Evolutionary conservation across 2,113 vertebrate genomes (phyloP), one percentile per base, ranked within the genome.

Genomic region (Tetrao urogallus): DNA sequence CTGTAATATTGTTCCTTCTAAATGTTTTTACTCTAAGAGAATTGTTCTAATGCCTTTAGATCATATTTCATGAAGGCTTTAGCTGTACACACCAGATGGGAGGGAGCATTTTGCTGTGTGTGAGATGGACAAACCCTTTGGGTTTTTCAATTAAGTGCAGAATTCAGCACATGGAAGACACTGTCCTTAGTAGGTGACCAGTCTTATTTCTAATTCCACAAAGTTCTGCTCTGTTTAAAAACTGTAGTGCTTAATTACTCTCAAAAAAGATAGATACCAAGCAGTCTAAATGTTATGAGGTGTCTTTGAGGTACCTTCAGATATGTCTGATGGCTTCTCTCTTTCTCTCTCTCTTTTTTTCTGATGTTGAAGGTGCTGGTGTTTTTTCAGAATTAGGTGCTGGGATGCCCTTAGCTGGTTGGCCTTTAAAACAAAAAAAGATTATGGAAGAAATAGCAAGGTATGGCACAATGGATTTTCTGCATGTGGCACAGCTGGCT

Each of bases 351-450:
- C 8, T 24, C 5, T 40, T 2, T 25, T 6, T 83, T 74, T 19
- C 30, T 74, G 36, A 32, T 66, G n/a, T 18, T 86, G 54, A 81
- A 82, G 63, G n/a, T 82, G 11, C 36, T n/a, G 22, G 6, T 66
- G 56, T 19, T 10, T 54, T 69, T 80, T 69, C 81, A 34, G 50
- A 14, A 77, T 7, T 47, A 45, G 28, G 47, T 40, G 21, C 56
- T 82, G 45, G 45, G n/a, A 25, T 40, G 32, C 50, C 89, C 22
- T 60, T 58, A 27, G 25, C 42, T 91, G 60, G 11, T 18, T 91
- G 60, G 92, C 75, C 69, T 88, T 94, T 66, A 74, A 77, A 91
- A 82, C 9, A 69, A 78, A 43, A 36, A 82, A 64, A 87, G 42
- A 2, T 15, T 47, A 32, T 67, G 67, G 72, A 67, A 90, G 17